Evolutionary conservation across 2,113 vertebrate species (phyloP).

Genomic region (Ivindomyrus marchei): DNA sequence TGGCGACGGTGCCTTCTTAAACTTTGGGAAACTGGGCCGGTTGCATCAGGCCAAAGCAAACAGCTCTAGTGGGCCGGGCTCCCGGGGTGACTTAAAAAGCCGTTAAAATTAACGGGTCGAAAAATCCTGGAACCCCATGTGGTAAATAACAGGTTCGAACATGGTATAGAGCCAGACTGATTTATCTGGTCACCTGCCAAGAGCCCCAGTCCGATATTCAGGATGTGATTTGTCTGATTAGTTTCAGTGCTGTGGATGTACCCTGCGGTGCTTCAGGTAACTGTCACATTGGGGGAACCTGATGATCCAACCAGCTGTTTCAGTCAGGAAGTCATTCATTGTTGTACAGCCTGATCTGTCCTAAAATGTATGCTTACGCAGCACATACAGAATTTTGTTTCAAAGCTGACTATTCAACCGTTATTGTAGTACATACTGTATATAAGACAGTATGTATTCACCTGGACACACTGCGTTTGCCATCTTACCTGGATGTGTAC

Average conservation of each 20-base stretch:
- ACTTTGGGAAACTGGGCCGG: neutral
- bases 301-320: neutral
- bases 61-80: neutral
- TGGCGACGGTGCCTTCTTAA: neutral
- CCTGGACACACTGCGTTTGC: neutral
- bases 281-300: neutral
- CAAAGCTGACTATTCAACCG: neutral
- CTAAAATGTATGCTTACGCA: neutral
- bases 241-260: neutral
- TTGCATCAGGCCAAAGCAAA: neutral
- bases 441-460: neutral
- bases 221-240: neutral
- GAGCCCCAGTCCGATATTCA: neutral
- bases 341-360: neutral
- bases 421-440: neutral
- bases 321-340: neutral
- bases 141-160: neutral
- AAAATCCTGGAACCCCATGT: neutral
- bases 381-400: neutral
- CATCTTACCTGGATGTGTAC: neutral
- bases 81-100: conserved; percentile 4
- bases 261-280: neutral
- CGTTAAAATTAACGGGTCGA: conserved; percentile 17
- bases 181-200: neutral
- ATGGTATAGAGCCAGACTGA: neutral